phyloP scores from a whole-genome alignment of 2,888 invertebrate species.

The Agrypnus murinus region DNA sequence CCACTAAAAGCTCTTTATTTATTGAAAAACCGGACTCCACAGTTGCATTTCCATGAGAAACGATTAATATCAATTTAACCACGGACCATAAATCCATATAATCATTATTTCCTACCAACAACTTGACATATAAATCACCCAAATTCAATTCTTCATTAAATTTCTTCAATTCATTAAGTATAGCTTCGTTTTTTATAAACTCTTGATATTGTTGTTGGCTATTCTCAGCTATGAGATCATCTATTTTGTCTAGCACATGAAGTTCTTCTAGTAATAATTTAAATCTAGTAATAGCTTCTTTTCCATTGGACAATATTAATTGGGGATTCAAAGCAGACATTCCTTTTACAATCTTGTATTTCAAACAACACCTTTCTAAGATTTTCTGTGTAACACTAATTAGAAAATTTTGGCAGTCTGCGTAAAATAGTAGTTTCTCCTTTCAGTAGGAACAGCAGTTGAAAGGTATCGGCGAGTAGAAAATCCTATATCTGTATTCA shows the following conservation, averaged over 20 bases:
- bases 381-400: conserved; percentile 1
- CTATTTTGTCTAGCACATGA: too few relatives aligned
- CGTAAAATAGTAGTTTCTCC: conserved; percentile 16
- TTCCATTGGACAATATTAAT: too few relatives aligned
- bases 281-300: too few relatives aligned
- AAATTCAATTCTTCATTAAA: too few relatives aligned
- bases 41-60: conserved; percentile 22
- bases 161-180: too few relatives aligned
- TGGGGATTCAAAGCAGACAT: conserved; percentile 21
- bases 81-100: not conserved
- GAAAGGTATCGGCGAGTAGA: not conserved
- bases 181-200: too few relatives aligned
- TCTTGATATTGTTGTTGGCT: too few relatives aligned
- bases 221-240: too few relatives aligned
- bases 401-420: conserved; percentile 12
- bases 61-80: conserved; percentile 7
- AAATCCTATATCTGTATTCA: conserved; percentile 5
- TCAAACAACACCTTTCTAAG: conserved; percentile 6
- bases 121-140: too few relatives aligned
- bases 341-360: not conserved
- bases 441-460: too few relatives aligned
- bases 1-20: conserved; percentile 15
- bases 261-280: too few relatives aligned
- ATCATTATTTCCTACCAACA: too few relatives aligned
- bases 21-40: conserved; percentile 26